Conservation (phyloP, 2,888 invertebrate species). For the Standfussiana lucernea region DNA sequence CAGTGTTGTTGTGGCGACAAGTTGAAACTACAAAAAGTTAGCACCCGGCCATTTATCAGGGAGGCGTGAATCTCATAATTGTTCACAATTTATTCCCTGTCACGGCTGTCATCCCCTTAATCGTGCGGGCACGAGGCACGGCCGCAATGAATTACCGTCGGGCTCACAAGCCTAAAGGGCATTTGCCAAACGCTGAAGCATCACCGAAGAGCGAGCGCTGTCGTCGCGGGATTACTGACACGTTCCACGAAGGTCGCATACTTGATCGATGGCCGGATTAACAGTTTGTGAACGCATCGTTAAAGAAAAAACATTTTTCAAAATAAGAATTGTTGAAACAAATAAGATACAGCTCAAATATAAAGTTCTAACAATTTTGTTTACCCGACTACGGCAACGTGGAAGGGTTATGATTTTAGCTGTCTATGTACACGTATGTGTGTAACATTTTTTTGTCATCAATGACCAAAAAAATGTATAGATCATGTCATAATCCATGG, state of each 20-base stretch:
- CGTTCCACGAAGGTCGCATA: slow-evolving; percentile 84
- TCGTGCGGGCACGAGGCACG: slow-evolving; percentile 76
- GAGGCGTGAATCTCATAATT: slow-evolving; percentile 79
- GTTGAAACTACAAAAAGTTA: slow-evolving; percentile 64
- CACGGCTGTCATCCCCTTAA: slow-evolving; percentile 86
- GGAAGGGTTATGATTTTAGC: neutral
- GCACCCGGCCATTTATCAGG: slow-evolving; percentile 73
- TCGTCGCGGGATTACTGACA: slow-evolving; percentile 83
- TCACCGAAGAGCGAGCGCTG: slow-evolving; percentile 74
- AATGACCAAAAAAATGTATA: neutral
- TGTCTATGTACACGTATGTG: neutral
- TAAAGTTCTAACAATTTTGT: neutral
- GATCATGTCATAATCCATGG: neutral
- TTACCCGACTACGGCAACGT: neutral
- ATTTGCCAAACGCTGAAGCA: slow-evolving; percentile 75
- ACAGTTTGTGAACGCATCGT: slow-evolving; percentile 59
- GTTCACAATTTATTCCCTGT: slow-evolving; percentile 86
- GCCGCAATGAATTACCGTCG: slow-evolving; percentile 70
- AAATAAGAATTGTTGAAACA: slow-evolving; percentile 41
- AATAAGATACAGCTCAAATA: neutral
- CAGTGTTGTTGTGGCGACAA: slow-evolving; percentile 57
- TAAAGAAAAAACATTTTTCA: slow-evolving; percentile 48
- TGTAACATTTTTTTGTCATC: neutral
- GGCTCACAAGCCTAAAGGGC: slow-evolving; percentile 37
- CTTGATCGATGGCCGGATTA: slow-evolving; percentile 83